These are phyloP conservation scores for Drosophila kambysellisi DNA, from an alignment of 2,888 invertebrate species.

Conservation along the genomic window DNA sequence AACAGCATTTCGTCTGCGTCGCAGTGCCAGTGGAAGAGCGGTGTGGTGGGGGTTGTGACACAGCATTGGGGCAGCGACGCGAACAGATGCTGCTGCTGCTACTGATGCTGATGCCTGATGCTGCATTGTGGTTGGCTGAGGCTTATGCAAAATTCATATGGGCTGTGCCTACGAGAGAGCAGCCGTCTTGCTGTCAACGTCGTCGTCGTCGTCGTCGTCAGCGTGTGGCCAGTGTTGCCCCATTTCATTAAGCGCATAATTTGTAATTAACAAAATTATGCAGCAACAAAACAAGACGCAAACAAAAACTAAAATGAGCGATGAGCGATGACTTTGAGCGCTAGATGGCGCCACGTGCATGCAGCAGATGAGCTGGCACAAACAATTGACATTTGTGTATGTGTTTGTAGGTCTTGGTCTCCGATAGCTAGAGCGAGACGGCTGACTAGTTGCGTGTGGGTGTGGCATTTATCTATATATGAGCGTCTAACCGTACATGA, in stretches of 20 bases:
- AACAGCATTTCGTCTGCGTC: slow-evolving; percentile 22
- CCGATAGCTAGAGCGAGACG: slow-evolving; percentile 43
- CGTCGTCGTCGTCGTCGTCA: slow-evolving; percentile 7
- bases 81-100: slow-evolving; percentile 17
- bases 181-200: slow-evolving; percentile 40
- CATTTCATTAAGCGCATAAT: slow-evolving; percentile 76
- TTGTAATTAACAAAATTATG: slow-evolving; percentile 75
- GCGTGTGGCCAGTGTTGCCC: slow-evolving; percentile 31
- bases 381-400: slow-evolving; percentile 26
- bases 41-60: slow-evolving; percentile 13
- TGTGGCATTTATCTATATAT: slow-evolving; percentile 43
- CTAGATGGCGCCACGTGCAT: slow-evolving; percentile 39
- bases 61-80: slow-evolving; percentile 34
- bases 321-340: slow-evolving; percentile 21
- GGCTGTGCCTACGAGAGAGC: slow-evolving; percentile 53
- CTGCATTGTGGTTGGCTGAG: slow-evolving; percentile 82
- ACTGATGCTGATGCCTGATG: slow-evolving; percentile 42
- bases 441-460: slow-evolving; percentile 32
- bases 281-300: slow-evolving; percentile 36
- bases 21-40: neutral
- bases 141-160: slow-evolving; percentile 80
- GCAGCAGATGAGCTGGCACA: slow-evolving; percentile 11
- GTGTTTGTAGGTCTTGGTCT: neutral
- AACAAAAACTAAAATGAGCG: slow-evolving; percentile 20
- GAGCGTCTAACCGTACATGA: slow-evolving; percentile 1